Conservation (phyloP, 2,797 vertebrate genomes). For the Antennarius maculatus region DNA sequence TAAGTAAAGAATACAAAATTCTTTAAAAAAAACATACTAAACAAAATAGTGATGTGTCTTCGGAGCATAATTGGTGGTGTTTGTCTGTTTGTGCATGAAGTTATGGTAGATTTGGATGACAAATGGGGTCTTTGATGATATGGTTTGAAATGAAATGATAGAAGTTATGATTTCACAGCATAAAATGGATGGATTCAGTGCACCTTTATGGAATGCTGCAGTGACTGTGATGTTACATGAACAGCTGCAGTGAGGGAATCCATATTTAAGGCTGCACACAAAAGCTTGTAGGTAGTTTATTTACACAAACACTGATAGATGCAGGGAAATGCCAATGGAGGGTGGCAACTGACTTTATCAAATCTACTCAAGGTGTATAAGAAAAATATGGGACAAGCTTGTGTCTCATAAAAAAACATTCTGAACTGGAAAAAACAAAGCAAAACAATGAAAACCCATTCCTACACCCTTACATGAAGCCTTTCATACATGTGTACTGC, state of each 20-base stretch:
- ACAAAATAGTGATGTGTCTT: too few relatives aligned
- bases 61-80: background rate
- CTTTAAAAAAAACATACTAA: too few relatives aligned
- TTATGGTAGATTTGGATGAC: background rate
- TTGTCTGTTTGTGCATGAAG: background rate
- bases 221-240: background rate
- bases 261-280: conserved; percentile 8
- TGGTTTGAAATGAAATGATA: background rate
- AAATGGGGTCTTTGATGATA: background rate
- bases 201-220: conserved; percentile 17
- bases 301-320: background rate
- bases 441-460: conserved; percentile 32
- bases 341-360: conserved; percentile 19
- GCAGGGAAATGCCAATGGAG: background rate
- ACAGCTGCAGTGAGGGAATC: conserved; percentile 20
- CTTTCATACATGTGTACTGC: conserved; percentile 53
- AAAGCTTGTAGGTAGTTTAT: background rate
- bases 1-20: too few relatives aligned
- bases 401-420: background rate
- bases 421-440: background rate
- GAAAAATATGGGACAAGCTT: conserved; percentile 3
- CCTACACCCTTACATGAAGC: conserved; percentile 26
- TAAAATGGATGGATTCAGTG: background rate
- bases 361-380: background rate
- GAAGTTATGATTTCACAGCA: background rate